A percentile compares a stretch with the other conserved stretches of the same genome.
phyloP scores from a whole-genome alignment of 2,888 invertebrate species.

The Trachelus stipa region DNA sequence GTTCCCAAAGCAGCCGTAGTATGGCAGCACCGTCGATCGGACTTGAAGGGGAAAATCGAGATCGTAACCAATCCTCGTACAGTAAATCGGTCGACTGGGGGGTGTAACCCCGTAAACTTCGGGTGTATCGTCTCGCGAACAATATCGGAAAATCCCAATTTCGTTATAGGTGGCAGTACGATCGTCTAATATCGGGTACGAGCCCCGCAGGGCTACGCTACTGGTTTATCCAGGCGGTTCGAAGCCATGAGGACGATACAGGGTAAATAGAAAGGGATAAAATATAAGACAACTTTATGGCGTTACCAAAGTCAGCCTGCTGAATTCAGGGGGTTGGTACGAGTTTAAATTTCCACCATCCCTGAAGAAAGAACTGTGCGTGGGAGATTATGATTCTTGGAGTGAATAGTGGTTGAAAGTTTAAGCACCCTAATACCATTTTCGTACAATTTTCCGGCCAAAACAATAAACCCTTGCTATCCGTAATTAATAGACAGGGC shows the following conservation, averaged over 20 bases:
- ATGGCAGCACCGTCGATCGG: background rate
- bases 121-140: constrained; percentile 32
- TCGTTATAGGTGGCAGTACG: constrained; percentile 26
- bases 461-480: constrained; percentile 9
- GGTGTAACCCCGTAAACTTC: constrained; percentile 34
- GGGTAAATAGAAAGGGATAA: background rate
- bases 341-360: background rate
- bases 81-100: constrained; percentile 3
- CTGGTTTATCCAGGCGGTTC: background rate
- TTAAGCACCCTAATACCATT: background rate
- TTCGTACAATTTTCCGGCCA: background rate
- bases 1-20: background rate
- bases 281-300: background rate
- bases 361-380: background rate
- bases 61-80: background rate
- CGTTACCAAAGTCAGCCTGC: background rate
- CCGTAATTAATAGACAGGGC: background rate
- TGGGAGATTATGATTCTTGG: background rate
- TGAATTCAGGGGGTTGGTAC: background rate
- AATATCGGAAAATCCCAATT: constrained; percentile 38
- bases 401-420: background rate
- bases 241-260: background rate
- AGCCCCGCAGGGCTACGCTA: constrained; percentile 30
- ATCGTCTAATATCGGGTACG: constrained; percentile 20
- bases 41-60: background rate